phyloP scores from a whole-genome alignment of 1,140 invertebrate genomes.

The Antheraea mylitta region DNA sequence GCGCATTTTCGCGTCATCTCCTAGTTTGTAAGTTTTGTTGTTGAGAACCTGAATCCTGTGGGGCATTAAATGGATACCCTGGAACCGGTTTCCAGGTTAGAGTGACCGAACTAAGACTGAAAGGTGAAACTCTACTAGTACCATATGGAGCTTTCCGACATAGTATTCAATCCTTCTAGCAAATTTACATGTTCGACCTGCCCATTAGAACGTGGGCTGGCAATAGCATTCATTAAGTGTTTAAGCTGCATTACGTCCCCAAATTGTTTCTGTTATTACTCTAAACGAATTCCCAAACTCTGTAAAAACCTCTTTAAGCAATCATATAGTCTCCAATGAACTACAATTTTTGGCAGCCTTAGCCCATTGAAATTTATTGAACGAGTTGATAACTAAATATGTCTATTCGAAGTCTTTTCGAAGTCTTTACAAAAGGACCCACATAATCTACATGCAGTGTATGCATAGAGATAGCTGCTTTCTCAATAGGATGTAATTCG shows the following conservation, averaged over 20 bases:
- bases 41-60: neutral
- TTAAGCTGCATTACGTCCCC: conserved; percentile 20
- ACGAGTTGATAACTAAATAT: conserved; percentile 38
- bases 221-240: conserved; percentile 16
- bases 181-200: conserved; percentile 5
- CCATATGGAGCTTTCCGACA: neutral
- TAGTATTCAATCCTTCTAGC: neutral
- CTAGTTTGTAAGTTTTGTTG: neutral
- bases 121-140: neutral
- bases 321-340: conserved; percentile 30
- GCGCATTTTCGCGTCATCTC: neutral
- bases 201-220: conserved; percentile 2
- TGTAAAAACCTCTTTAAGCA: conserved; percentile 23
- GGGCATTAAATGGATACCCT: neutral
- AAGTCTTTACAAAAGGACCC: conserved; percentile 38
- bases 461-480: conserved; percentile 33
- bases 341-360: conserved; percentile 26
- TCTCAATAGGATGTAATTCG: conserved; percentile 36
- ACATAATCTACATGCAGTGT: conserved; percentile 46
- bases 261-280: conserved; percentile 40
- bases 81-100: neutral
- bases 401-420: conserved; percentile 27
- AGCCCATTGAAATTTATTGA: conserved; percentile 43
- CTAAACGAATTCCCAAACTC: conserved; percentile 33
- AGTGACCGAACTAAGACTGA: neutral